Evolutionary conservation across 2,888 invertebrate species (phyloP), one percentile per base, ranked within the genome.

Genomic region (Agriotes lineatus): DNA sequence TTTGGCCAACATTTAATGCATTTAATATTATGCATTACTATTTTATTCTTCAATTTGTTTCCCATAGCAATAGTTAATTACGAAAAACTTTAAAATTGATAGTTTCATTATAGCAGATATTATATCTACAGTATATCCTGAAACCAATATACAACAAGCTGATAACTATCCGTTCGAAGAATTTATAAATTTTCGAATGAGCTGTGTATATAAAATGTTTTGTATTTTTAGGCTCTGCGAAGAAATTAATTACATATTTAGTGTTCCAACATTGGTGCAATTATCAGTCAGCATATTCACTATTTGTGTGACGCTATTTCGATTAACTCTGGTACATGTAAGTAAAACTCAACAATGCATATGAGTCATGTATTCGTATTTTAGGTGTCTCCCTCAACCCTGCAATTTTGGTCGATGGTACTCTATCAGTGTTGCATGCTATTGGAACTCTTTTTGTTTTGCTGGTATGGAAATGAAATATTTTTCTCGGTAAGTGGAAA

Each of bases 401-500:
- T 78, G 9, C 72, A 77, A 60, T 79, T 88, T 67, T 82, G 85
- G 1, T 87, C 88, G 7, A 86, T 87, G 85, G 78, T 83, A 0
- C 80, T 87, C 10, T 89, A 88, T 79, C 85, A 87, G 66, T 77
- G 79, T 50, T 88, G 88, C 76, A 88, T 89, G 77, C 80, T 88
- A 14, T 82, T 86, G 6, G 87, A 89, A 79, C 81, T 89, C 73
- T 86, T 86, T 71, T 80, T 88, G 1, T 88, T 87, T 78, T 89
- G 89, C 78, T 88, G 86, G 82, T 87, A 85, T 74, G 89, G 89
- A 6, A 88, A 88, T 75, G 87, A 88, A 77, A 84, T 88, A 2
- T 85, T 86, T 0, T 80, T 85, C 1, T 85, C 88, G 85, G 89
- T 88, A 78, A 74, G 52, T 35, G n/a, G n/a, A n/a, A n/a, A n/a